phyloP scores from a whole-genome alignment of 2,888 invertebrate genomes.

The Lasius fuliginosus region DNA sequence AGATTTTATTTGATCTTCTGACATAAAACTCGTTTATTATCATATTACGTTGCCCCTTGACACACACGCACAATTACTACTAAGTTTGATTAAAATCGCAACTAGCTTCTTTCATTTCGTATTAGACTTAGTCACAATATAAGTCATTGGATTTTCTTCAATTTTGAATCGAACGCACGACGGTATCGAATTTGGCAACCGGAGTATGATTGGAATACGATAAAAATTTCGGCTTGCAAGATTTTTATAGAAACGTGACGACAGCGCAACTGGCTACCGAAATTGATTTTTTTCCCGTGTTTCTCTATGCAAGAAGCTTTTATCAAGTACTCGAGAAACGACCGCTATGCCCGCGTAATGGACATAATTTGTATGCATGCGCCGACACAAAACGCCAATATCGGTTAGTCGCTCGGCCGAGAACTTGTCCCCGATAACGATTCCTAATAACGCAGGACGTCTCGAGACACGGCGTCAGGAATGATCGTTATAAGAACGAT shows the following conservation, averaged over 20 bases:
- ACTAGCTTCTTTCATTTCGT: background rate
- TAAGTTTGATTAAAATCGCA: background rate
- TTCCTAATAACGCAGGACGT: constrained; percentile 74
- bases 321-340: constrained; percentile 69
- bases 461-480: constrained; percentile 62
- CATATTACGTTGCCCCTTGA: background rate
- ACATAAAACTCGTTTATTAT: background rate
- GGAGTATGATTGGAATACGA: background rate
- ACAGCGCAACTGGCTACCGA: background rate
- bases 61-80: too few relatives aligned
- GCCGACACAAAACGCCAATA: constrained; percentile 70
- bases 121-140: background rate
- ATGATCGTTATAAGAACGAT: constrained; percentile 62
- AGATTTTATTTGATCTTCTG: background rate
- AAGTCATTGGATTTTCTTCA: background rate
- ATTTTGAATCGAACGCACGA: background rate
- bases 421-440: constrained; percentile 77
- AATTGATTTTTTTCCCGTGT: constrained; percentile 46
- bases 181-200: background rate
- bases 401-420: constrained; percentile 65
- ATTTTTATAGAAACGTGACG: background rate
- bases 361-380: constrained; percentile 74
- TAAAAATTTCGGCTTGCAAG: background rate
- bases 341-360: constrained; percentile 68
- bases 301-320: constrained; percentile 62